These are phyloP conservation scores for Pampus argenteus DNA, from an alignment of 2,797 vertebrate species.

Conservation along the genomic window DNA sequence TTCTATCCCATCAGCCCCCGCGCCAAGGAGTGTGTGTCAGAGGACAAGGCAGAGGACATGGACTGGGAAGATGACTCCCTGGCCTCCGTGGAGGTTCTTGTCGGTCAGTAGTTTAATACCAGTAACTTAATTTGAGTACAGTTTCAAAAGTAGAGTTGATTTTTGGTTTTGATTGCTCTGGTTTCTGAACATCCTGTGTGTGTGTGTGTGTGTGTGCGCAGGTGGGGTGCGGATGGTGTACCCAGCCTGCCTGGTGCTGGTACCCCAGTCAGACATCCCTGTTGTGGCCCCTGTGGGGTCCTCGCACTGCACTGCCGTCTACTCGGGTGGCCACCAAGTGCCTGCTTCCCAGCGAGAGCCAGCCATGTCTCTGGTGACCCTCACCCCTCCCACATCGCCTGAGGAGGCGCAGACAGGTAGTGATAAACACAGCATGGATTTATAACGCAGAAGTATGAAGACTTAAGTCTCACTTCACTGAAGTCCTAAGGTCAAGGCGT, in stretches of 20 bases:
- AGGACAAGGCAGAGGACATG: conserved; percentile 95
- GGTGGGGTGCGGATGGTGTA: conserved; percentile 99
- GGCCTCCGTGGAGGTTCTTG: conserved; percentile 97
- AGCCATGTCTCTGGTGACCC: conserved; percentile 97
- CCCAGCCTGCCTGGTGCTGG: conserved; percentile 95
- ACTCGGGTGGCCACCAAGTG: conserved; percentile 95
- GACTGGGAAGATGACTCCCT: conserved; percentile 99
- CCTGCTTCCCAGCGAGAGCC: conserved; percentile 96
- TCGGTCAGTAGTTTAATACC: conserved; percentile 84
- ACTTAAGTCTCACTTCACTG: no score
- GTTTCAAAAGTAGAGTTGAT: not conserved
- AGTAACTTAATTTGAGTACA: not conserved
- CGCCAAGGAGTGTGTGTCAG: conserved; percentile 88
- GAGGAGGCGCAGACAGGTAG: conserved; percentile 97
- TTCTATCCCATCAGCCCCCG: conserved; percentile 96
- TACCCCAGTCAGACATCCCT: conserved; percentile 97
- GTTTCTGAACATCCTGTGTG: not conserved
- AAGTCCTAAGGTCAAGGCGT: not conserved
- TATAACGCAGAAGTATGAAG: not conserved
- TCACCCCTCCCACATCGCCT: conserved; percentile 98
- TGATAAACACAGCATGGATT: not conserved
- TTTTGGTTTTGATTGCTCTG: not conserved
- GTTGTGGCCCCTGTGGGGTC: conserved; percentile 89
- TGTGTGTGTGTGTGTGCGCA: conserved; percentile 55
- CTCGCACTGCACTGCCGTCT: conserved; percentile 92